Conservation (phyloP, 2,113 vertebrate genomes). For the Ivindomyrus marchei region DNA sequence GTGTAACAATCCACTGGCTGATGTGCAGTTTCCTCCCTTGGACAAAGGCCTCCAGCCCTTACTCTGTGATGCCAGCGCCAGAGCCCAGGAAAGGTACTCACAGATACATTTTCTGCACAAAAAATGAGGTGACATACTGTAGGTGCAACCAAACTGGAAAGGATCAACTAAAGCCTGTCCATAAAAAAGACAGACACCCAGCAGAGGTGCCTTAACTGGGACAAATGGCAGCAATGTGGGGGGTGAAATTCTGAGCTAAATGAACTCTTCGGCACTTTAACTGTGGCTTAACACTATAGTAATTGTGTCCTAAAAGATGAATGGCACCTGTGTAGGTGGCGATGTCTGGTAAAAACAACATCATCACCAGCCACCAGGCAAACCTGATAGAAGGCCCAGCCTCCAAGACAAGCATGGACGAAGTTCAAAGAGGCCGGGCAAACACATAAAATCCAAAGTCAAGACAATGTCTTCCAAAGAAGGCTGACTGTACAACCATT, state of each 20-base stretch:
- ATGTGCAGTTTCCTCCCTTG: neutral
- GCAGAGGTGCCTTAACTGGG: slow-evolving; percentile 13
- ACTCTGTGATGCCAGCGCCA: neutral
- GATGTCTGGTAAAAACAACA: neutral
- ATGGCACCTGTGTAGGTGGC: neutral
- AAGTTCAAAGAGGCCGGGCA: neutral
- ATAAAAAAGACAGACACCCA: slow-evolving; percentile 22
- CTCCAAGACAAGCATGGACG: neutral
- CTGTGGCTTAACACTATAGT: slow-evolving; percentile 14
- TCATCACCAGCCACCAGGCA: neutral
- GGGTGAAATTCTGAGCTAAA: slow-evolving; percentile 15
- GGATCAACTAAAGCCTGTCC: slow-evolving; percentile 1
- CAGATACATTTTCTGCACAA: neutral
- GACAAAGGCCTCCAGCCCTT: neutral
- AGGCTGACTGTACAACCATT: neutral
- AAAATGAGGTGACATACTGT: slow-evolving; percentile 6
- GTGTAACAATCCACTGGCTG: neutral
- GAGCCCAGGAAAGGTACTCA: neutral
- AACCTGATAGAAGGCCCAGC: neutral
- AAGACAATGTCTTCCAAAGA: neutral
- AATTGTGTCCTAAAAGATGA: slow-evolving; percentile 1
- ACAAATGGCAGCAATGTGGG: slow-evolving; percentile 11
- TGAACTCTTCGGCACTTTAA: slow-evolving; percentile 20
- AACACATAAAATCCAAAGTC: neutral
- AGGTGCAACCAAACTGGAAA: slow-evolving; percentile 17